Evolutionary conservation across 23 tunicate species (phyloP).

Genomic region (Trididemnum clinides): DNA sequence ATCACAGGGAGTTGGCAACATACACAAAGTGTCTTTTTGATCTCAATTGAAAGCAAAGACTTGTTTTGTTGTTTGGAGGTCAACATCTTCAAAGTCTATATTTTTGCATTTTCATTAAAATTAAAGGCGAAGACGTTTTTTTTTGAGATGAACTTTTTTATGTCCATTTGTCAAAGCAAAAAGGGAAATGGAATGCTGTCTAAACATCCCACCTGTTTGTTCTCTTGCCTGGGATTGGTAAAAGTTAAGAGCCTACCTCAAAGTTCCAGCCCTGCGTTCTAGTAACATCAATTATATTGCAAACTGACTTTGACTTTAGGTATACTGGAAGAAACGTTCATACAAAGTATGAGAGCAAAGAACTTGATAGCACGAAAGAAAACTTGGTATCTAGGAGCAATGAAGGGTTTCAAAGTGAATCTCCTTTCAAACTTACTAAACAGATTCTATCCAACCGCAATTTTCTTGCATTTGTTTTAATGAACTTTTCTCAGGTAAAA

Average conservation of each 20-base stretch:
- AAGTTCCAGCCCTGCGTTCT: too few species aligned
- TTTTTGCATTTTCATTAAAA: not conserved
- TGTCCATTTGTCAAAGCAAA: too few species aligned
- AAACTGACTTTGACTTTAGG: not conserved
- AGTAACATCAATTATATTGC: not conserved
- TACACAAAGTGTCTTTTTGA: too few species aligned
- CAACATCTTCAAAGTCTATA: too few species aligned
- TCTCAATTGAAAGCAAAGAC: too few species aligned
- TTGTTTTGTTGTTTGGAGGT: too few species aligned
- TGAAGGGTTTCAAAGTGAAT: not conserved
- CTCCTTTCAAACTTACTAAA: constrained; percentile 61
- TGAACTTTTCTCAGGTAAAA: constrained; percentile 83
- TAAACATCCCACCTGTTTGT: too few species aligned
- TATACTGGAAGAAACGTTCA: constrained; percentile 44
- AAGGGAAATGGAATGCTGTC: too few species aligned
- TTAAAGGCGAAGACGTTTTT: not conserved
- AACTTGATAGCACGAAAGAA: not conserved
- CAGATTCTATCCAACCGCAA: constrained; percentile 64
- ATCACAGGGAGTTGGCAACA: too few species aligned
- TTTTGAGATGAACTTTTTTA: not conserved
- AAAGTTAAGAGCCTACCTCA: too few species aligned
- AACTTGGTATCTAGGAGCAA: constrained; percentile 1
- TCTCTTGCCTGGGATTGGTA: too few species aligned
- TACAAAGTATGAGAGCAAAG: constrained; percentile 47
- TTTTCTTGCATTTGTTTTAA: constrained; percentile 74